Conservation (phyloP, 1,140 invertebrate species). For the Philopotamus ludificatus region DNA sequence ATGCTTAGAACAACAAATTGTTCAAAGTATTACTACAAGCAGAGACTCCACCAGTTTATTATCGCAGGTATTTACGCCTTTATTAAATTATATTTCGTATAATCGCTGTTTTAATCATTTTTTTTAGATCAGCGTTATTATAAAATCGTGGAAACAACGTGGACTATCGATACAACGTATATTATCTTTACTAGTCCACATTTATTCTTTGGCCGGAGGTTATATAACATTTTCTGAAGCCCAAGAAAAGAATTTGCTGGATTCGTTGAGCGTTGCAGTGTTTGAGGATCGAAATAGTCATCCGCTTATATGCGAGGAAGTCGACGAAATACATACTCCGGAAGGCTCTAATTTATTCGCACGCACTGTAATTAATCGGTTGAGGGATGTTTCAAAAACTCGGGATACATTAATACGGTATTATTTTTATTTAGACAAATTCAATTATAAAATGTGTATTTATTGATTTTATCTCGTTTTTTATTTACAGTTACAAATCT, state of each 20-base stretch:
- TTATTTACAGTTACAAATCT: conserved; percentile 49
- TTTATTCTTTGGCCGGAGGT: conserved; percentile 63
- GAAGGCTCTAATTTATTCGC: conserved; percentile 47
- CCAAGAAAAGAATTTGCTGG: conserved; percentile 57
- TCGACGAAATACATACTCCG: conserved; percentile 42
- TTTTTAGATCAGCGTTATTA: conserved; percentile 59
- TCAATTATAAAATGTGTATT: background rate
- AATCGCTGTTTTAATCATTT: background rate
- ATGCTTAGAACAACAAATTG: conserved; percentile 59
- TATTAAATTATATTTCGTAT: background rate
- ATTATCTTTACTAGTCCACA: conserved; percentile 59
- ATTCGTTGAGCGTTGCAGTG: conserved; percentile 58
- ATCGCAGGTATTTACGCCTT: conserved; percentile 53
- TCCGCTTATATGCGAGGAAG: conserved; percentile 40
- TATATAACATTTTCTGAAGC: conserved; percentile 57
- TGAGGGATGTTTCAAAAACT: conserved; percentile 50
- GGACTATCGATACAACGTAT: conserved; percentile 61
- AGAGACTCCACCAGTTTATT: conserved; percentile 61
- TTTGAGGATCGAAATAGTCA: conserved; percentile 58
- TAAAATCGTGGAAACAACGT: conserved; percentile 58
- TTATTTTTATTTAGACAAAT: background rate
- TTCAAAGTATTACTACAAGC: conserved; percentile 60
- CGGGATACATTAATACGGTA: conserved; percentile 49
- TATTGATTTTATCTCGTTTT: conserved; percentile 2
- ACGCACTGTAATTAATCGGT: conserved; percentile 44